A percentile compares a stretch with the other conserved stretches of the same genome.
phyloP scores from a whole-genome alignment of 2,797 vertebrate species.

The Strix occidentalis region DNA sequence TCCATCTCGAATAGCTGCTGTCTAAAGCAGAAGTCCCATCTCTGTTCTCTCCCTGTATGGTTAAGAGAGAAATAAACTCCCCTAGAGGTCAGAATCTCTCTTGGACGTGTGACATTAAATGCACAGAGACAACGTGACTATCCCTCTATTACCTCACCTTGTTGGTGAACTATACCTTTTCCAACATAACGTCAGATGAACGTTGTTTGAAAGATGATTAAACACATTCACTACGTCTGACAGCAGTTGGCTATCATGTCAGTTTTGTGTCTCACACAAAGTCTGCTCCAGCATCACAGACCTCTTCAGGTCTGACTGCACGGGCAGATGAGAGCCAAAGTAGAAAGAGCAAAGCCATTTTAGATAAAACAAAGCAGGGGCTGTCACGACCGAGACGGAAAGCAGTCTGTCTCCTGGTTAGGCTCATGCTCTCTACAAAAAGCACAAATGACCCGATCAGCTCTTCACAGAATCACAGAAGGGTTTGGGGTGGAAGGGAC shows the following conservation, averaged over 20 bases:
- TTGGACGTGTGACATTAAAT: background rate
- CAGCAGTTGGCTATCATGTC: background rate
- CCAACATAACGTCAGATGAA: background rate
- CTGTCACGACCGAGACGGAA: background rate
- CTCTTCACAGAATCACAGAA: background rate
- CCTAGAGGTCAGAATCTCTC: background rate
- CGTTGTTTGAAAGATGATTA: background rate
- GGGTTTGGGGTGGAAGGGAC: background rate
- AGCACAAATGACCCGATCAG: rapidly evolving
- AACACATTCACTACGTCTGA: background rate
- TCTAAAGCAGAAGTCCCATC: background rate
- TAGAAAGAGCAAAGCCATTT: background rate
- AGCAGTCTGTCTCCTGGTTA: background rate
- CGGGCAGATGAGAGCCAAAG: background rate
- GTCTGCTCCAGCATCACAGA: background rate
- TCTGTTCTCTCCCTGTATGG: background rate
- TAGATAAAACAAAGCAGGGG: background rate
- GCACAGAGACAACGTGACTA: background rate
- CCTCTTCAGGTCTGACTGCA: background rate
- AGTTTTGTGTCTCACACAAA: background rate
- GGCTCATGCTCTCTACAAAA: background rate
- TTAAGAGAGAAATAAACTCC: background rate
- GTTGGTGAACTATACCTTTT: background rate
- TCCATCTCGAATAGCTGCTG: background rate
- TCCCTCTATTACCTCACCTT: background rate